Evolutionary conservation across 2,113 vertebrate species (phyloP), one percentile per base, ranked within the genome.

Genomic region (Gobio gobio): DNA sequence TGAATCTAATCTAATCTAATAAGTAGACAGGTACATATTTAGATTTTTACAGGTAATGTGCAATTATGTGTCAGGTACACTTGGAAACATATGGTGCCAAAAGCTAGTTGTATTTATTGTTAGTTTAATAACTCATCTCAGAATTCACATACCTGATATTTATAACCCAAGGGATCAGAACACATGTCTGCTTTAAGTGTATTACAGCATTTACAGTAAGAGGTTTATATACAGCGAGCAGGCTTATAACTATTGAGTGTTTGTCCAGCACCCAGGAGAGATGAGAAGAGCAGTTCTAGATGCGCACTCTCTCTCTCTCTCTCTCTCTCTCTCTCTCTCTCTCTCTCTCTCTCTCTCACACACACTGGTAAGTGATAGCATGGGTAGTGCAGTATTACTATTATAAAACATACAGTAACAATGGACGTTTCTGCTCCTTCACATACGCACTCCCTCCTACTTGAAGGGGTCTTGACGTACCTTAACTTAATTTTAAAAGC

Each of bases 191-290:
- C 24, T 22, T 43, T 43, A 74, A 85, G 73, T 79, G 63, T 12
- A 86, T 84, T 78, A 75, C 73, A 68, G 66, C 74, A 86, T 84
- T 86, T 88, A 84, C 83, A 86, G 63, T 78, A 86, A 84, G 75
- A 82, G 70, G 36, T 82, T 79, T 85, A 85, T 70, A 73, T 75
- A 43, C 20, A 79, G 49, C 47, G 40, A 73, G 74, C 45, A 43
- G 68, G 74, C 68, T 87, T 83, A 76, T 79, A 76, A 83, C 58
- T 73, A 83, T 70, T 85, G 70, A 79, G 68, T 87, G 83, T 75
- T 82, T 78, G 75, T 80, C 83, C 29, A 74, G 70, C 59, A 82
- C 83, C 85, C 80, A 51, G 24, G 86, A 80, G 88, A 87, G 87
- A 89, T 87, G 82, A 83, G 51, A 45, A 78, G 45, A 83, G 43